Base-by-base conservation (phyloP, 2,888 invertebrate genomes). In the Diogma glabrata region DNA sequence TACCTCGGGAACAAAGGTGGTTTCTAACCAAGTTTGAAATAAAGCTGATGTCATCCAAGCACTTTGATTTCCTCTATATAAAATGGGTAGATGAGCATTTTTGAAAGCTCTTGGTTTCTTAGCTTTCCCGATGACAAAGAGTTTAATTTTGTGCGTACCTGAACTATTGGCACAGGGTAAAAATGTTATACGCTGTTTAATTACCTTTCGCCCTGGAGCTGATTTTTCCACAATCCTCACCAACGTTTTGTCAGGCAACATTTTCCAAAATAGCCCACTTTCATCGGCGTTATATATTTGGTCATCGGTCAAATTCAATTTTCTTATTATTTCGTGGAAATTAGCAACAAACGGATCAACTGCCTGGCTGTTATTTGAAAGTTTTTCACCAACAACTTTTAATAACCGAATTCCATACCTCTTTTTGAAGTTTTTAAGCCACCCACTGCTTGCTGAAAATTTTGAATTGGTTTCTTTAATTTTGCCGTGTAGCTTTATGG, bases 81-180 rank as follows among this genome's bases (percentile, higher is more conserved):
- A 51, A 51, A 59, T 52, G 51, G 54, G 40, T 54, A 38, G 4
- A 45, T 51, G n/a, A 54, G 36, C 28, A 51, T 55, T 52, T 49
- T 49, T 49, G n/a, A 56, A 54, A 3, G 50, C 45, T 17, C 55
- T 36, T 12, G 57, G 52, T 52, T 55, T 23, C 55, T 45, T 16
- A 55, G 52, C 52, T 54, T 55, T 54, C n/a, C 57, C 57, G 30
- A 57, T 54, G 20, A 57, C 51, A 14, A 59, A 50, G 12, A 56
- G 52, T 46, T 48, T 52, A 8, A 59, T 23, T 54, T 60, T 59
- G 51, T 59, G 57, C 22, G 50, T 33, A 19, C 58, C 59, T 16
- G 55, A 52, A 22, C 55, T 56, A 52, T 60, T 59, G 8, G 54
- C 47, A 45, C 59, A 58, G 12, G 54, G 51, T 14, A 58, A 40